Evolutionary conservation across 1,140 invertebrate genomes (phyloP).

Genomic region (Pararge aegeria): DNA sequence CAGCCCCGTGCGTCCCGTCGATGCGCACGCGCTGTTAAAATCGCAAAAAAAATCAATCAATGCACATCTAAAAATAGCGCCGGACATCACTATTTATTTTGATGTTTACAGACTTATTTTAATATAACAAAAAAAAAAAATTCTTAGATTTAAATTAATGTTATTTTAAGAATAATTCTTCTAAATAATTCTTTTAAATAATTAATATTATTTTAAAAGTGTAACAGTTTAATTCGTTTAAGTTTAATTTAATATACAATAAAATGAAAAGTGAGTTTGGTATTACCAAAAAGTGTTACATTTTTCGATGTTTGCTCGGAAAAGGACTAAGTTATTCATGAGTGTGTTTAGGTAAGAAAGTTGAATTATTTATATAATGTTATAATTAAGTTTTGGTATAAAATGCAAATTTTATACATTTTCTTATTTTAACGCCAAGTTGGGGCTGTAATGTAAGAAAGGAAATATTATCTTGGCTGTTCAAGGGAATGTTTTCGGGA

Average conservation of each 20-base stretch:
- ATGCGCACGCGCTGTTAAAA: slow-evolving; percentile 33
- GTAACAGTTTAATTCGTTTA: too few species aligned
- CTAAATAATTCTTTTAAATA: too few species aligned
- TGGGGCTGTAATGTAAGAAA: not conserved
- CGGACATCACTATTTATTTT: slow-evolving; percentile 34
- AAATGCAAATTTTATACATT: not conserved
- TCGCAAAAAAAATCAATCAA: slow-evolving; percentile 29
- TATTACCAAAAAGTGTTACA: not conserved
- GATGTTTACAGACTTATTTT: slow-evolving; percentile 10
- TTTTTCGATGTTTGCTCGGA: not conserved
- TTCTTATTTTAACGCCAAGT: not conserved
- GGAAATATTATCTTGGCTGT: not conserved
- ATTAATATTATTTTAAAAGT: too few species aligned
- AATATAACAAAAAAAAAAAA: not conserved
- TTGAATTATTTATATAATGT: not conserved
- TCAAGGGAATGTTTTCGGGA: too few species aligned
- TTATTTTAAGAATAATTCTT: not conserved
- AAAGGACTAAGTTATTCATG: slow-evolving; percentile 15
- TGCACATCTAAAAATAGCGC: slow-evolving; percentile 33
- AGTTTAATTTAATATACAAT: not conserved
- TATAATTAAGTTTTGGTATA: not conserved
- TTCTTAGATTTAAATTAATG: not conserved
- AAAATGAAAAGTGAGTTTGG: slow-evolving; percentile 15
- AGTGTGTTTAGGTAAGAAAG: slow-evolving; percentile 12
- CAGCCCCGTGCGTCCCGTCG: slow-evolving; percentile 37